Base-by-base conservation (phyloP, 2,113 vertebrate species). In the Epinephelus moara region DNA sequence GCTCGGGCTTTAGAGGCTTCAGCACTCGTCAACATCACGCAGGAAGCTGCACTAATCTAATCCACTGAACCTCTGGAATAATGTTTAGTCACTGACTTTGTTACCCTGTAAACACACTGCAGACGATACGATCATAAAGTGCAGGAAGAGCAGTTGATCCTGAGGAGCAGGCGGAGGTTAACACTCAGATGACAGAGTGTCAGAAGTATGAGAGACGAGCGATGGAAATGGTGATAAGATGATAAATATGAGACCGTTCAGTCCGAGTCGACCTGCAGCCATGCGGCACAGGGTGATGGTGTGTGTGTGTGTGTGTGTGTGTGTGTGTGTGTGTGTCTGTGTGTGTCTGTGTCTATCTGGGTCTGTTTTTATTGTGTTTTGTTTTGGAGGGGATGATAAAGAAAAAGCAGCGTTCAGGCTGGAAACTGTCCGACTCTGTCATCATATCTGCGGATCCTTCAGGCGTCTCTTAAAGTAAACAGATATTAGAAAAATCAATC, bases 401-500 rank as follows among this genome's bases (percentile, higher is more conserved):
- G 78, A 66, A 17, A 49, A 25, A 50, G 49, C 19, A 40, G 10
- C 37, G 30, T 37, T 40, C 11, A 17, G 19, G 14, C 6, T 64
- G 33, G 33, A 69, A 74, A 42, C n/a, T 6, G 52, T 73, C 52
- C 23, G 49, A 75, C 37, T 21, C 37, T 23, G 21, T 83, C 42
- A 15, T 78, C 19, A 33, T 68, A 14, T 55, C 23, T 21, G 3
- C 19, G 13, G 47, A 70, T 59, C 45, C 68, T 52, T 72, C 18
- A 21, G 74, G 68, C 27, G 6, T 61, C 55, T 72, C 19, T 40
- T 49, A 57, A 27, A 66, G 25, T 61, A 45, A 52, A 61, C 42
- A 23, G 23, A 75, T 69, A 42, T 77, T 27, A 18, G 50, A 64
- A 57, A 52, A 72, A 67, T 78, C 75, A 33, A 61, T 84, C 74